Evolutionary conservation across 2,113 vertebrate species (phyloP).

Genomic region (Tylochromis polylepis): DNA sequence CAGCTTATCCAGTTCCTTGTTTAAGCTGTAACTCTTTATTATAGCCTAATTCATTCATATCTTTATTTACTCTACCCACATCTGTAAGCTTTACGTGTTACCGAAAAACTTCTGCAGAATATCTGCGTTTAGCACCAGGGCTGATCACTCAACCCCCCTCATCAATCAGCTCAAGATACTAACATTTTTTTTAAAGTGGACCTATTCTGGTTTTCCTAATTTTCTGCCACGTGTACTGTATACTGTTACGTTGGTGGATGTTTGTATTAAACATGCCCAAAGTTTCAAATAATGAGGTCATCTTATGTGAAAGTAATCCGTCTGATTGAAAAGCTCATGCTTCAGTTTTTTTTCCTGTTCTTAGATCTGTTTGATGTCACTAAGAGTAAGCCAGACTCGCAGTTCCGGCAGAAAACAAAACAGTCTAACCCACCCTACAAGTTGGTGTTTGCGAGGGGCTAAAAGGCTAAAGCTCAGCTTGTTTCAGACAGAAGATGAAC

Average conservation of each 20-base stretch:
- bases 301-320: neutral
- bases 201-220: neutral
- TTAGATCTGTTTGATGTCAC: neutral
- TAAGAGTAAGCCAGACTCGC: neutral
- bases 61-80: neutral
- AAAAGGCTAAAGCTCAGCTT: neutral
- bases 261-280: neutral
- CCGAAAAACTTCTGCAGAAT: neutral
- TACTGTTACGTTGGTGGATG: neutral
- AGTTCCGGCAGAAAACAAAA: neutral
- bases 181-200: neutral
- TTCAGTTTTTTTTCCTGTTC: neutral
- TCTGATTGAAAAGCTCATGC: neutral
- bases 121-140: neutral
- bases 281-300: neutral
- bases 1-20: neutral
- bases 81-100: neutral
- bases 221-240: neutral
- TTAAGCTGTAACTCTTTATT: neutral
- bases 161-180: neutral
- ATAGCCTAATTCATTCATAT: neutral
- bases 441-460: neutral
- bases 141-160: neutral
- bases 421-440: neutral
- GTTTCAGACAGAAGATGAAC: neutral